These are phyloP conservation scores for Drepanosiphum platanoidis DNA, from an alignment of 2,888 invertebrate genomes.

Conservation along the genomic window DNA sequence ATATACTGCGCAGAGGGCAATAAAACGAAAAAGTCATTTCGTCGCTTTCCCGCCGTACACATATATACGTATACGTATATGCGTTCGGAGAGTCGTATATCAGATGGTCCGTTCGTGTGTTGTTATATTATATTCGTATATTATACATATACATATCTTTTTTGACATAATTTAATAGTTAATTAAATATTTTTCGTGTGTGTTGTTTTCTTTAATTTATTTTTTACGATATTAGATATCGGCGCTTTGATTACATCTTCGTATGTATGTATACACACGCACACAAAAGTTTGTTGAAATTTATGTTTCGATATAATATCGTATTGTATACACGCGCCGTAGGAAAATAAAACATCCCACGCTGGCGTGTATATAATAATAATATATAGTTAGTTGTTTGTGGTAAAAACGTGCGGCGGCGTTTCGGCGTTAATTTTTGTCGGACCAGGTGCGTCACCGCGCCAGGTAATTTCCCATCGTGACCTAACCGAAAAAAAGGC, in stretches of 20 bases:
- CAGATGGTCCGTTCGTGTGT: neutral
- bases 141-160: neutral
- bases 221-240: conserved; percentile 50
- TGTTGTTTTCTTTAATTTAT: neutral
- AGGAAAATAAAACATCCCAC: neutral
- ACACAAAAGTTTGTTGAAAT: neutral
- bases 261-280: neutral
- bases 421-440: neutral
- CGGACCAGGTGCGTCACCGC: neutral
- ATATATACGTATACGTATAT: neutral
- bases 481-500: no score
- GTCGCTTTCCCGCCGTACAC: conserved; percentile 20
- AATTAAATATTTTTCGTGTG: conserved; percentile 26
- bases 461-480: no score
- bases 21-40: conserved; percentile 45
- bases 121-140: neutral
- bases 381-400: neutral
- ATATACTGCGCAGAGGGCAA: neutral
- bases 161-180: conserved; percentile 38
- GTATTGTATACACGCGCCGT: no score
- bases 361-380: no score
- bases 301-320: neutral
- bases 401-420: neutral
- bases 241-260: neutral
- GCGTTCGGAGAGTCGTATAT: conserved; percentile 20